Evolutionary conservation across 2,797 vertebrate genomes (phyloP), one percentile per base, ranked within the genome.

Genomic region (Sylvia borin): DNA sequence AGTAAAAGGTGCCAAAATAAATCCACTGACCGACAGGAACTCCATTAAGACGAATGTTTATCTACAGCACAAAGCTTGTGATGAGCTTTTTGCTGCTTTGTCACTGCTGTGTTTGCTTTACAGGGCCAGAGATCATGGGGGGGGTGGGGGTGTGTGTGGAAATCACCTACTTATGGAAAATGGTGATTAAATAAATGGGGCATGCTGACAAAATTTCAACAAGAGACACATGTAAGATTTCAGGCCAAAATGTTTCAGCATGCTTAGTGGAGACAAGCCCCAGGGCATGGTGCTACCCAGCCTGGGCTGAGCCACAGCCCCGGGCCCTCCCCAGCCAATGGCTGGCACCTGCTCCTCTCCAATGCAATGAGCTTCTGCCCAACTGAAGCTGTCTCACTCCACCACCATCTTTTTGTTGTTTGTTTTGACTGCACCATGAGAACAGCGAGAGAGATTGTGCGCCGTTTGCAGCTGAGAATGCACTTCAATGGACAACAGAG

Each of bases 381-480:
- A 82, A 4, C 48, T 82, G 76, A 92, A 81, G 83, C 83, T 48
- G 45, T 71, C 83, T 86, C 94, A 67, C 57, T 64, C 72, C 62
- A 84, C 74, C 84, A 71, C 26, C 64, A 75, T 15, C 45, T 36
- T 65, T 58, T 31, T 77, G 51, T 90, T 78, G 60, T 72, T 55
- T 91, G 55, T 94, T 85, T 88, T 67, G 62, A 91, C 68, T 94
- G 87, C 85, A 74, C 93, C 90, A 90, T 47, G 83, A 92, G 90
- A 97, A 92, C 62, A 91, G 94, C 70, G 57, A 95, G 95, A 93
- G 96, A 96, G 82, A 96, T 78, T 92, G 96, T 82, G 86, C 94
- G 95, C 78, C 40, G 34, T 97, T 95, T 96, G 88, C 97, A 97
- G 97, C 96, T 90, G 77, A 96, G 95, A 97, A 96, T 96, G 96